Conservation (phyloP, 2,797 vertebrate genomes). For the Chelon auratus region DNA sequence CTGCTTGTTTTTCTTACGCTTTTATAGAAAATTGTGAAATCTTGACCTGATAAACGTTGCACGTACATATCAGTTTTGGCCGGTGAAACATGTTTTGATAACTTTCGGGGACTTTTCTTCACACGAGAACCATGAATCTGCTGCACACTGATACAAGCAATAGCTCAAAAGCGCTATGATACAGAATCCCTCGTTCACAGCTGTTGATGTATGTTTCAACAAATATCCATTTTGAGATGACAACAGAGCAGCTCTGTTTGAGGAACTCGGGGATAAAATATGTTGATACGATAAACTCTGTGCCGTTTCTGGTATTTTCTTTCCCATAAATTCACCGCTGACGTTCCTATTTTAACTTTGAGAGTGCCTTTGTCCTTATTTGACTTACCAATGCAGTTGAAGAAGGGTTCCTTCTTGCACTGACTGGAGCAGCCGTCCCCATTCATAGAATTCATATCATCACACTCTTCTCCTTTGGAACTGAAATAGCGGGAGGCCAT, state of each 20-base stretch:
- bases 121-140: background rate
- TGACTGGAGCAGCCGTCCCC: constrained; percentile 96
- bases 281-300: background rate
- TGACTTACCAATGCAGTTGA: constrained; percentile 95
- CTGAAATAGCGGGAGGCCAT: constrained; percentile 75
- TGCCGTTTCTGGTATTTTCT: background rate
- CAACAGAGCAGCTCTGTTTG: background rate
- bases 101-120: too few species aligned
- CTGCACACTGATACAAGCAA: background rate
- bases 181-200: background rate
- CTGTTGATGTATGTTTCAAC: background rate
- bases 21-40: too few species aligned
- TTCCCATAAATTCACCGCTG: background rate
- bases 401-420: constrained; percentile 93
- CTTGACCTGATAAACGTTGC: background rate
- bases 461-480: constrained; percentile 93
- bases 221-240: constrained; percentile 2
- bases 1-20: too few species aligned
- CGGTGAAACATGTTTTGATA: background rate
- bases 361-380: background rate
- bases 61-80: constrained; percentile 7
- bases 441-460: constrained; percentile 95
- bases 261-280: background rate
- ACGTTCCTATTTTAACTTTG: background rate
- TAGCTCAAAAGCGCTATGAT: background rate